A percentile compares a stretch with the other conserved stretches of the same genome.
These are phyloP conservation scores for Paragorgia papillata DNA, from an alignment of 92 coral and sea anemone species.

Conservation along the genomic window DNA sequence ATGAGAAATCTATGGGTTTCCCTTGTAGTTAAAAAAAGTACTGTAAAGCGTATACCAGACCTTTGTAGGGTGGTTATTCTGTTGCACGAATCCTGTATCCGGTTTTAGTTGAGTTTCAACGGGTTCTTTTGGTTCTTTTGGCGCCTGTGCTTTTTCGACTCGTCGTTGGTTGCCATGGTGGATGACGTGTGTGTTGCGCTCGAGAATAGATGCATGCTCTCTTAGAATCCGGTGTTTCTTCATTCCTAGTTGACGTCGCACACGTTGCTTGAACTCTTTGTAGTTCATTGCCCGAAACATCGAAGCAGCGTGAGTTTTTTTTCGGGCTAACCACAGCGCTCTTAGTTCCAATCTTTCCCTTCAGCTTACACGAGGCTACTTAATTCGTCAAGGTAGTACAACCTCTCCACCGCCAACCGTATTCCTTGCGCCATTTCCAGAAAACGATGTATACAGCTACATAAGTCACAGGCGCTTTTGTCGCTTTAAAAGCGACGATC, in stretches of 20 bases:
- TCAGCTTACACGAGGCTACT: too few species aligned
- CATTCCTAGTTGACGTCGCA: conserved; percentile 37
- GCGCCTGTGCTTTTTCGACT: neutral
- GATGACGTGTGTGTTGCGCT: conserved; percentile 7
- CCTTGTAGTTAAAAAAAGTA: too few species aligned
- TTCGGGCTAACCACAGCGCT: conserved; percentile 28
- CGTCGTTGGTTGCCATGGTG: conserved; percentile 21
- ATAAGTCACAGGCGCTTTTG: neutral
- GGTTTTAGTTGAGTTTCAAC: too few species aligned
- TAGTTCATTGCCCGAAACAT: conserved; percentile 51
- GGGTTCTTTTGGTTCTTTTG: neutral
- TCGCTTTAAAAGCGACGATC: neutral
- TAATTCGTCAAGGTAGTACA: too few species aligned
- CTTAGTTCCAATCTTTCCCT: neutral
- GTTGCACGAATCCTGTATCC: neutral
- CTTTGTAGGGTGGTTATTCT: neutral
- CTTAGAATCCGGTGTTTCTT: conserved; percentile 27
- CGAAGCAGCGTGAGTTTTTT: neutral
- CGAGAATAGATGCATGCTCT: conserved; percentile 39
- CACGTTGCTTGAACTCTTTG: conserved; percentile 42
- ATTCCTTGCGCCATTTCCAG: neutral
- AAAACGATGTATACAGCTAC: neutral
- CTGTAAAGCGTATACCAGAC: too few species aligned
- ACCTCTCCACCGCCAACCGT: neutral
- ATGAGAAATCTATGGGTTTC: too few species aligned